These are phyloP conservation scores for Zhengitettix transpicula DNA, from an alignment of 2,888 invertebrate species.

Conservation along the genomic window DNA sequence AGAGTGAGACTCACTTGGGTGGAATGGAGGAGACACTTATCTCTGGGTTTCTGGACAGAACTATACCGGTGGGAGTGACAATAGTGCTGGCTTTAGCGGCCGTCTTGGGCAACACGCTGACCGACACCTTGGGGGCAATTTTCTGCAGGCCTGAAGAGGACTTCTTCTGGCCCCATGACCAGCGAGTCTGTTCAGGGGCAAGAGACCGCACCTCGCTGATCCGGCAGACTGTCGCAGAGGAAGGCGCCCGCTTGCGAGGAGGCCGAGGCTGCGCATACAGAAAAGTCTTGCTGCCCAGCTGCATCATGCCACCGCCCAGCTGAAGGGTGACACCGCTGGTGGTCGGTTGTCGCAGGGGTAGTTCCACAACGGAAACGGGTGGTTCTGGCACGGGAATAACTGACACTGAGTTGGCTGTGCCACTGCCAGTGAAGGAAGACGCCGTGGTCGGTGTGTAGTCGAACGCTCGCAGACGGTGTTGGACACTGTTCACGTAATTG, in stretches of 20 bases:
- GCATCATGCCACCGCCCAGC: too few species aligned
- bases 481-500: slow-evolving; percentile 64
- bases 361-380: too few species aligned
- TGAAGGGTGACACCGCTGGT: too few species aligned
- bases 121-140: background rate
- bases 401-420: background rate
- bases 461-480: slow-evolving; percentile 59
- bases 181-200: background rate
- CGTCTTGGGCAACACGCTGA: background rate
- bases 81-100: background rate
- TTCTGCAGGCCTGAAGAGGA: background rate
- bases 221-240: background rate
- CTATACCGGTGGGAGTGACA: background rate
- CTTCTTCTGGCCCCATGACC: background rate
- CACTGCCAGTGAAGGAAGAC: background rate
- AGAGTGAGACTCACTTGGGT: background rate
- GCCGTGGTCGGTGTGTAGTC: slow-evolving; percentile 32
- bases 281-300: too few species aligned
- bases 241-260: background rate
- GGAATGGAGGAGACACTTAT: background rate
- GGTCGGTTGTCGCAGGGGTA: background rate
- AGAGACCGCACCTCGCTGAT: background rate
- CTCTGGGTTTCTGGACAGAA: background rate
- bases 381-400: too few species aligned
- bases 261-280: too few species aligned